A percentile compares a stretch with the other conserved stretches of the same genome.
phyloP scores from a whole-genome alignment of 2,113 vertebrate genomes.

The Centropristis striata region DNA sequence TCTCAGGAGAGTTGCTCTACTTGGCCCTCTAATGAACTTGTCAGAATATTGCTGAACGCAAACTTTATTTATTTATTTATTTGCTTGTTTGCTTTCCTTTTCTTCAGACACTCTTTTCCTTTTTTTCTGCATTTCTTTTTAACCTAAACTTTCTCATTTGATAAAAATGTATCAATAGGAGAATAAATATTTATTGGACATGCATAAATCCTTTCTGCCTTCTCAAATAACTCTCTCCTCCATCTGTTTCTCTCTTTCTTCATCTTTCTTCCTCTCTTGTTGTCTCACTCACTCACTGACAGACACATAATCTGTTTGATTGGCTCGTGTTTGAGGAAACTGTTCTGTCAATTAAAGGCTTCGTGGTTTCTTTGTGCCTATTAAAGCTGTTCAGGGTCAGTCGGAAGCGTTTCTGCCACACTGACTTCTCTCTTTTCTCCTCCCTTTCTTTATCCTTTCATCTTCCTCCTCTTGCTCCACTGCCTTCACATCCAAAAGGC shows the following conservation, averaged over 20 bases:
- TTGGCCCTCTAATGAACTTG: conserved; percentile 58
- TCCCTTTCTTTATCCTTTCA: conserved; percentile 54
- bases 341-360: conserved; percentile 54
- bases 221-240: background rate
- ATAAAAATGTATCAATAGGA: background rate
- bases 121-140: background rate
- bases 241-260: conserved; percentile 4
- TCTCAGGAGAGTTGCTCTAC: conserved; percentile 30
- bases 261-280: background rate
- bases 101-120: background rate
- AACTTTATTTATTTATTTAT: conserved; percentile 18
- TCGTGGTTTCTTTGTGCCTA: conserved; percentile 51
- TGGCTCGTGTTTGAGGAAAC: conserved; percentile 56
- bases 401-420: conserved; percentile 43
- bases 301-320: conserved; percentile 41
- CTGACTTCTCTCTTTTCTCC: conserved; percentile 41
- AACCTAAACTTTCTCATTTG: background rate
- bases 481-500: conserved; percentile 43
- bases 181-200: background rate
- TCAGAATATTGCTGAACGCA: conserved; percentile 46
- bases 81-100: conserved; percentile 20
- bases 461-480: conserved; percentile 44
- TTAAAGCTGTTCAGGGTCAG: conserved; percentile 65
- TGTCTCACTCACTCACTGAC: background rate
- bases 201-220: background rate